Evolutionary conservation across 2,113 vertebrate genomes (phyloP).

Genomic region (Bucco capensis): DNA sequence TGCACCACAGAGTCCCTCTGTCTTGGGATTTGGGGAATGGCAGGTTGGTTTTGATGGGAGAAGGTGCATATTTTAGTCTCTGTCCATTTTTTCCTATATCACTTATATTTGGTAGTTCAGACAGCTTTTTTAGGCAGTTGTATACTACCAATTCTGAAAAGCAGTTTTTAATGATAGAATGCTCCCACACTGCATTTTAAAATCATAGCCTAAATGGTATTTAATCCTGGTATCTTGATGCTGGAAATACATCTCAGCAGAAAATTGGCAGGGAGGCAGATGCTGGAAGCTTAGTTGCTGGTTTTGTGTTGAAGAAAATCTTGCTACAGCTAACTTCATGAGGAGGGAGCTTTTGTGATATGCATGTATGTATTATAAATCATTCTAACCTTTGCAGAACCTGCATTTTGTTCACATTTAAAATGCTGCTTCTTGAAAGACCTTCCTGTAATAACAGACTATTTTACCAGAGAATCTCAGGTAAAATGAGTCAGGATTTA

Average conservation of each 20-base stretch:
- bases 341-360: slow-evolving; percentile 33
- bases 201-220: neutral
- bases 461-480: neutral
- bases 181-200: neutral
- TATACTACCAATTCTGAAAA: neutral
- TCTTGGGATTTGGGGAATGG: neutral
- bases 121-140: neutral
- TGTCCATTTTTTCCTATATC: neutral
- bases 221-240: neutral
- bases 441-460: neutral
- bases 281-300: neutral
- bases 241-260: neutral
- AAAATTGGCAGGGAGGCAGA: neutral
- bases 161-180: neutral
- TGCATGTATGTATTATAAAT: slow-evolving; percentile 61
- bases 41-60: neutral
- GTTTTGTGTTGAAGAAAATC: neutral
- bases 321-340: slow-evolving; percentile 9
- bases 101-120: neutral
- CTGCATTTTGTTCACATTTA: neutral
- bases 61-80: neutral
- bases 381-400: slow-evolving; percentile 62
- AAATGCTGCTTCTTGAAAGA: slow-evolving; percentile 16
- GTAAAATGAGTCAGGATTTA: slow-evolving; percentile 48
- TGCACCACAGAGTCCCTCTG: neutral